Conservation (phyloP, 1,140 invertebrate species). For the Palaemon carinicauda region DNA sequence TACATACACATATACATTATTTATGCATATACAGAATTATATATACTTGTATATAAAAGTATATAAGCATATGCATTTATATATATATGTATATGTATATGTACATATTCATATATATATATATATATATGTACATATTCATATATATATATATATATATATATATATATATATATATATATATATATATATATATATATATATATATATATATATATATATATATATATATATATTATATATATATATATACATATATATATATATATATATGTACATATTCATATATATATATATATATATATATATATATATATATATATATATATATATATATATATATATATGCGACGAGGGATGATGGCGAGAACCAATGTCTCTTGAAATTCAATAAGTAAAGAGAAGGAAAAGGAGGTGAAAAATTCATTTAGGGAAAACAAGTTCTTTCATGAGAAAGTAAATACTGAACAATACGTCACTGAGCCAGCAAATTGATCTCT, state of each 20-base stretch:
- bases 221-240: not conserved
- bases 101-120: not conserved
- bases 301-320: not conserved
- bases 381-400: no score
- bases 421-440: no score
- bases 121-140: not conserved
- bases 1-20: not conserved
- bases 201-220: not conserved
- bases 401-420: no score
- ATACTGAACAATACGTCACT: no score
- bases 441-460: no score
- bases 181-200: not conserved
- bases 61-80: not conserved
- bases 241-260: not conserved
- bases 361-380: no score
- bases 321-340: not conserved
- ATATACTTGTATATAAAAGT: not conserved
- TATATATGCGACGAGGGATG: not conserved
- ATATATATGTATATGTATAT: not conserved
- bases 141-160: not conserved
- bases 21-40: no score
- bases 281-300: not conserved
- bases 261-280: not conserved
- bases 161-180: not conserved
- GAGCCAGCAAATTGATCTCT: no score